Base-by-base conservation (phyloP, 2,888 invertebrate species). In the Oscheius sp. region DNA sequence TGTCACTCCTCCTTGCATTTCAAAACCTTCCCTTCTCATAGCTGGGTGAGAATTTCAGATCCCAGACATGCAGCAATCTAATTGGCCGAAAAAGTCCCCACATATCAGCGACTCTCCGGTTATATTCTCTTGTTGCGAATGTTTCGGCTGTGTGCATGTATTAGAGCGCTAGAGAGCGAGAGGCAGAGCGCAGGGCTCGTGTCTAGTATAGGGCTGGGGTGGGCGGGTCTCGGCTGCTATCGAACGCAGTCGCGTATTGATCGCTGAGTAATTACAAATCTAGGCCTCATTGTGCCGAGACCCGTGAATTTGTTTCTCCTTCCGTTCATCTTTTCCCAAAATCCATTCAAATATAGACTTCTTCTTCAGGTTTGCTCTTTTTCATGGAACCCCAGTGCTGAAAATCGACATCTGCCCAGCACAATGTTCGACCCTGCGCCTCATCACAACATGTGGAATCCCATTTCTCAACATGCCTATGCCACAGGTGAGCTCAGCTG, bases 261-360 rank as follows among this genome's bases (percentile, higher is more conserved):
- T 61, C 61, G 61, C 61, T 61, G 61, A 61, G 61, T 61, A 61
- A 61, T 61, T 61, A 61, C 61, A 61, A 61, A 61, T 61, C 61
- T 61, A 61, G 61, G 61, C 61, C 61, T 61, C 61, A 61, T 42
- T 45, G 45, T 61, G 45, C 33, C 61, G 27, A 29, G 27, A 17
- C 39, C 67, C n/a, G n/a, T n/a, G n/a, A n/a, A n/a, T n/a, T n/a
- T n/a, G n/a, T n/a, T 34, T 53, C 45, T 34, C 15, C 53, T 65
- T 37, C 45, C 39, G 8, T 34, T 53, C 52, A 15, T 37, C 12
- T 25, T 68, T 48, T 68, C 58, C 8, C 23, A 10, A 17, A 46
- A 20, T 37, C 61, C 23, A 8, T 61, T 53, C n/a, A 17, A 17
- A 23, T 2, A 29, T 17, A 33, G 31, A 10, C 25, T 4, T 23